Percentiles rank a stretch among this genome's conserved stretches.
Evolutionary conservation across 2,888 invertebrate genomes (phyloP).

Genomic region (Cryptophagus acutangulus): DNA sequence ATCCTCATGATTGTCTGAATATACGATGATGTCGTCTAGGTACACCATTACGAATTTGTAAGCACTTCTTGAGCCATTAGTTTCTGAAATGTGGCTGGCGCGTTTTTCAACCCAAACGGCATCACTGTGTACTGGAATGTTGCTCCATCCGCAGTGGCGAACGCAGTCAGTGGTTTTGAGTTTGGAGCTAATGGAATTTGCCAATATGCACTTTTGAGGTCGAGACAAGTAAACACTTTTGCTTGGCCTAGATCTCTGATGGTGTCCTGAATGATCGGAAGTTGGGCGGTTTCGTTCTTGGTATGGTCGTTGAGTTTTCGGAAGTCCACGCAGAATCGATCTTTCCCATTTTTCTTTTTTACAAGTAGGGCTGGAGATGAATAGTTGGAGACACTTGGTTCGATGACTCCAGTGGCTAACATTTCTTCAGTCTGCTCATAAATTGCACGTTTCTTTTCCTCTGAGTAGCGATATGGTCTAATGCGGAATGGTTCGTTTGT

Average conservation of each 20-base stretch:
- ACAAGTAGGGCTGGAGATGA: slow-evolving; percentile 5
- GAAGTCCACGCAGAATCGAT: slow-evolving; percentile 13
- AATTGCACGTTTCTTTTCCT: no score
- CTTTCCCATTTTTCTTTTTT: slow-evolving; percentile 4
- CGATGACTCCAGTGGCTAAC: neutral
- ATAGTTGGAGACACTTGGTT: neutral
- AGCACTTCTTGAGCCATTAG: slow-evolving; percentile 14
- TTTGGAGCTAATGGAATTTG: slow-evolving; percentile 11
- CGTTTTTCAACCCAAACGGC: slow-evolving; percentile 17
- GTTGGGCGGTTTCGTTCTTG: slow-evolving; percentile 1
- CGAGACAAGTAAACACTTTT: slow-evolving; percentile 13
- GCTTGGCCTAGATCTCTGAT: slow-evolving; percentile 15
- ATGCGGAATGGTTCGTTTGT: no score
- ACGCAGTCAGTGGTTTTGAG: slow-evolving; percentile 13
- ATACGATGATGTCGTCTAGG: slow-evolving; percentile 10
- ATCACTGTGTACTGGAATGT: slow-evolving; percentile 15
- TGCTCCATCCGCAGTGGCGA: slow-evolving; percentile 13
- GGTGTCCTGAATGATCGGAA: slow-evolving; percentile 14
- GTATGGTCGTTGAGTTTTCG: slow-evolving; percentile 10
- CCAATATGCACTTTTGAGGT: slow-evolving; percentile 19
- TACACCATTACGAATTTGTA: slow-evolving; percentile 19
- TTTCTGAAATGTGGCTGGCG: slow-evolving; percentile 16
- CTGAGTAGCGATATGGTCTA: no score
- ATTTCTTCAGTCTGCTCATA: neutral
- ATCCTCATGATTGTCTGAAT: slow-evolving; percentile 6